Conservation (phyloP, 2,888 invertebrate genomes). For the Oscheius myriophilus region DNA sequence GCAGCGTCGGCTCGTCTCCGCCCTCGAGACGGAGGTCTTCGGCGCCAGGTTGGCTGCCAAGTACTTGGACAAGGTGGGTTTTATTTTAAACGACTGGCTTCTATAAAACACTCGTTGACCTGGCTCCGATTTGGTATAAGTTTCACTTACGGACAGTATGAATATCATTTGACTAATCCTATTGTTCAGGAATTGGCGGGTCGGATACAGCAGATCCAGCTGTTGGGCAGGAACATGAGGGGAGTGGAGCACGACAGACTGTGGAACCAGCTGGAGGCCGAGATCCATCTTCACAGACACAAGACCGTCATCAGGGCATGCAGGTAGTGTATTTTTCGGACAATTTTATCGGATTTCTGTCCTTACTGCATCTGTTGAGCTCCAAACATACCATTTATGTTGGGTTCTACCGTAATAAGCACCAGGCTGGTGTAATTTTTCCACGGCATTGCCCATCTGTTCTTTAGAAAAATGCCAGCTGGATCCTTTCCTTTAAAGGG, state of each 20-base stretch:
- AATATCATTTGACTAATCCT: too few relatives aligned
- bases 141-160: background rate
- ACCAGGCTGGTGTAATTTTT: too few relatives aligned
- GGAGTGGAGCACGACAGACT: conserved; percentile 83
- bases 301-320: conserved; percentile 80
- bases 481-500: too few relatives aligned
- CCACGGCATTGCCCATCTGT: too few relatives aligned
- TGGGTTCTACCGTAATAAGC: too few relatives aligned
- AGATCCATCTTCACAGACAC: conserved; percentile 85
- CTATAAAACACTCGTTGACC: background rate
- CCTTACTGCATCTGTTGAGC: too few relatives aligned
- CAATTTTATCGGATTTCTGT: background rate
- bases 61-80: conserved; percentile 81
- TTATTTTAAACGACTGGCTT: too few relatives aligned
- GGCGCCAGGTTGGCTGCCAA: conserved; percentile 86
- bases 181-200: conserved; percentile 65
- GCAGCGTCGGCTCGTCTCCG: conserved; percentile 73
- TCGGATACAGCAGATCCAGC: conserved; percentile 84
- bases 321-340: conserved; percentile 61
- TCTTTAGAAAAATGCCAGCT: too few relatives aligned
- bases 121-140: too few relatives aligned
- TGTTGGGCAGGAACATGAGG: conserved; percentile 83
- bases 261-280: conserved; percentile 85
- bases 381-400: too few relatives aligned
- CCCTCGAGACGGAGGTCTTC: conserved; percentile 84